Base-by-base conservation (phyloP, 2,888 invertebrate genomes). In the Schizotus pectinicornis region DNA sequence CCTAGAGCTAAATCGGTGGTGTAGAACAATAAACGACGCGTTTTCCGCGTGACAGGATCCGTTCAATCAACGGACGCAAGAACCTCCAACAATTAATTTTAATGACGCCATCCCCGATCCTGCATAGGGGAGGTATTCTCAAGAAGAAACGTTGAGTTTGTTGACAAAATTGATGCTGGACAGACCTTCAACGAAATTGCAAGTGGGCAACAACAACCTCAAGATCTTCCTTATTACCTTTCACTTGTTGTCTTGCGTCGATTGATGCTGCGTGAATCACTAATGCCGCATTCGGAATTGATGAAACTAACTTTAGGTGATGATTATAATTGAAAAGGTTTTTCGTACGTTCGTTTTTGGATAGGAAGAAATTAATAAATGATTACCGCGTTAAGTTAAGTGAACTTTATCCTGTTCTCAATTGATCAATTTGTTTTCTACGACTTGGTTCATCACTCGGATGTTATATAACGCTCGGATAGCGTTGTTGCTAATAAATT, bases 341-440 rank as follows among this genome's bases (percentile, higher is more conserved):
- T n/a, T 45, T 45, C 38, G 22, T 22, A 22, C 22, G 5, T 49
- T 3, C n/a, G 12, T 11, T 45, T 38, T 36, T 37, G 53, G 38
- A 38, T 45, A 7, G 9, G 22, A 22, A 22, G 5, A 22, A 22
- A 22, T 22, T 30, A 32, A 38, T 30, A 45, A 38, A 32, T 32
- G 36, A 43, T 43, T 47, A 46, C 7, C 38, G 38, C 47, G 47
- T 54, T 54, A 54, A 47, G 41, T 54, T 54, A 54, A 54, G 54
- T 54, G 54, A 54, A 53, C 36, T 46, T 50, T 38, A 53, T 54
- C 39, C 30, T 41, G 54, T 30, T 13, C 34, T 34, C 39, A 47
- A 54, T 54, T 54, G 54, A 54, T 54, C 41, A 54, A 53, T 37
- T 53, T 54, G 41, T 54, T 53, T 53, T 53, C 53, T 37, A 32